These are phyloP conservation scores for Pseudorasbora parva DNA, from an alignment of 2,113 vertebrate species.

Conservation along the genomic window DNA sequence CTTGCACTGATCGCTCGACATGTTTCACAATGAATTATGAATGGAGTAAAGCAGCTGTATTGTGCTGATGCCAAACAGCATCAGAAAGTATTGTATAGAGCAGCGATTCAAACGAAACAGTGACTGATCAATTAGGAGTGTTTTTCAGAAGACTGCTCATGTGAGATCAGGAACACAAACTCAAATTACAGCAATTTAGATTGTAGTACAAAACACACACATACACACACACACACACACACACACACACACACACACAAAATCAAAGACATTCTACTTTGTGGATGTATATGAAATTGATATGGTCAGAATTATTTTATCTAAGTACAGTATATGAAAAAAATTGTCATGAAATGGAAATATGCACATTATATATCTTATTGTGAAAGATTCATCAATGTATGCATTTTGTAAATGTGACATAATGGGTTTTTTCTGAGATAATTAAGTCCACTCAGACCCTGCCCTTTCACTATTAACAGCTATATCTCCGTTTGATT, in stretches of 20 bases:
- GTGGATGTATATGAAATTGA: not conserved
- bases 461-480: too few species aligned
- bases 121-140: not conserved
- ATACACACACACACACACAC: not conserved
- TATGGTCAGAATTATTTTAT: not conserved
- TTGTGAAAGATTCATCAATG: too few species aligned
- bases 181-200: not conserved
- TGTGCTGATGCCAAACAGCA: conserved; percentile 1
- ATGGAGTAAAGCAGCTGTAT: conserved; percentile 24
- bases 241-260: not conserved
- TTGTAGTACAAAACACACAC: not conserved
- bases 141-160: not conserved
- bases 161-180: not conserved
- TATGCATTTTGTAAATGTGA: too few species aligned
- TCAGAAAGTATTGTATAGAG: not conserved
- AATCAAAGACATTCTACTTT: not conserved
- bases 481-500: too few species aligned
- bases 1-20: not conserved
- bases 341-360: too few species aligned
- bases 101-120: not conserved
- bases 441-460: too few species aligned
- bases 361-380: too few species aligned
- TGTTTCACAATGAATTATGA: conserved; percentile 25
- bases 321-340: too few species aligned
- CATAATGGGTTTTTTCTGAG: too few species aligned